Evolutionary conservation across 2,888 invertebrate species (phyloP).

Genomic region (Polyommatus iphigenia): DNA sequence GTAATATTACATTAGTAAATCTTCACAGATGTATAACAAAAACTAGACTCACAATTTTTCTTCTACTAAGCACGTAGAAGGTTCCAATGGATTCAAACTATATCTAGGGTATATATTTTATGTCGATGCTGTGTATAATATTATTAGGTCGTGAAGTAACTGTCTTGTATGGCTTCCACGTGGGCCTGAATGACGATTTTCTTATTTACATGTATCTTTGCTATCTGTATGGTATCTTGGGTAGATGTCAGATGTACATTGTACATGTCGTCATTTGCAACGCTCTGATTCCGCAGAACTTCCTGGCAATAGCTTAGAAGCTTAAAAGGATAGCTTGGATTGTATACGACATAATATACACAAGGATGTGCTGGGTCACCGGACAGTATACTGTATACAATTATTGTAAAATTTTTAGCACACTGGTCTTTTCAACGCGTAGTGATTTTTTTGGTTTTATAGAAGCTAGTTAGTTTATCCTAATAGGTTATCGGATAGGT

Average conservation of each 20-base stretch:
- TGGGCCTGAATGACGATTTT: slow-evolving; percentile 19
- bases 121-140: slow-evolving; percentile 16
- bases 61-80: not conserved
- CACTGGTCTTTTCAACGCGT: too few relatives aligned
- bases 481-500: too few relatives aligned
- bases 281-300: not conserved
- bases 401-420: too few relatives aligned
- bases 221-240: slow-evolving; percentile 13
- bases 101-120: not conserved
- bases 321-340: too few relatives aligned
- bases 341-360: too few relatives aligned
- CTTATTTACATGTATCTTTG: slow-evolving; percentile 7
- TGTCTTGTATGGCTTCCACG: slow-evolving; percentile 23
- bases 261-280: not conserved
- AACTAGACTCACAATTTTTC: not conserved
- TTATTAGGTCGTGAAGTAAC: slow-evolving; percentile 22
- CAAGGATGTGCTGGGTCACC: too few relatives aligned
- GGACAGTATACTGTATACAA: too few relatives aligned
- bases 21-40: not conserved
- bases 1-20: slow-evolving; percentile 20
- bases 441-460: too few relatives aligned
- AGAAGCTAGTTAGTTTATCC: too few relatives aligned
- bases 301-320: too few relatives aligned
- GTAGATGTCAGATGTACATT: not conserved
- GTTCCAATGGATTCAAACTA: not conserved